Evolutionary conservation across 2,113 vertebrate species (phyloP), one percentile per base, ranked within the genome.

Genomic region (Hippocampus guttulatus): DNA sequence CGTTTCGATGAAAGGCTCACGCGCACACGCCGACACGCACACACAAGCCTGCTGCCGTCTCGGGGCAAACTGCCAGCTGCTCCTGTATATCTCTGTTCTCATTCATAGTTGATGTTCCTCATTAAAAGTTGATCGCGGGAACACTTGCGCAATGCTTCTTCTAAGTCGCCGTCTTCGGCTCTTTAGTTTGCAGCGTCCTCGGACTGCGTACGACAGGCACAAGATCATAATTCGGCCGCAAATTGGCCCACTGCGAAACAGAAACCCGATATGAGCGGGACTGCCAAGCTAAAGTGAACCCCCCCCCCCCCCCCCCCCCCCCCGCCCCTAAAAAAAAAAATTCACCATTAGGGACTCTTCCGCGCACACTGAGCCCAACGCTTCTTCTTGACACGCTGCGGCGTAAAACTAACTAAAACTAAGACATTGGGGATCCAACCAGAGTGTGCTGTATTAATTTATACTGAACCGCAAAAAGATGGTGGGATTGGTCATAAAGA

Each of bases 111-210:
- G 76, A 89, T 88, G 70, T 2, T 9, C 70, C 70, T 90, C 85
- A 89, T 91, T 84, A 88, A 89, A 89, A 79, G 62, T 88, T 88
- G 71, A 90, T 81, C 33, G 70, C 81, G 77, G 81, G 82, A 81
- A 82, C 79, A 72, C 83, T 87, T 80, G 58, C 70, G 76, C 75
- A 73, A 79, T 71, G 76, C 79, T 81, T 76, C 80, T 73, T 80
- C 71, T 79, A 80, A 55, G 21, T 23, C 84, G 40, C 15, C 43
- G 14, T 45, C n/a, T 45, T 84, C 80, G 75, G 54, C 77, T 75
- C 64, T 87, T 87, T 77, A 77, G 68, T 73, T 82, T 74, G 69
- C 74, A 75, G 64, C 18, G 16, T 43, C 49, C 45, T 11, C 7
- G 60, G 64, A 68, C 47, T 40, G n/a, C 43, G 66, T 74, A 64